Percentiles rank a stretch among this genome's conserved stretches.
phyloP scores from a whole-genome alignment of 2,797 vertebrate species.

The Chiloscyllium punctatum region DNA sequence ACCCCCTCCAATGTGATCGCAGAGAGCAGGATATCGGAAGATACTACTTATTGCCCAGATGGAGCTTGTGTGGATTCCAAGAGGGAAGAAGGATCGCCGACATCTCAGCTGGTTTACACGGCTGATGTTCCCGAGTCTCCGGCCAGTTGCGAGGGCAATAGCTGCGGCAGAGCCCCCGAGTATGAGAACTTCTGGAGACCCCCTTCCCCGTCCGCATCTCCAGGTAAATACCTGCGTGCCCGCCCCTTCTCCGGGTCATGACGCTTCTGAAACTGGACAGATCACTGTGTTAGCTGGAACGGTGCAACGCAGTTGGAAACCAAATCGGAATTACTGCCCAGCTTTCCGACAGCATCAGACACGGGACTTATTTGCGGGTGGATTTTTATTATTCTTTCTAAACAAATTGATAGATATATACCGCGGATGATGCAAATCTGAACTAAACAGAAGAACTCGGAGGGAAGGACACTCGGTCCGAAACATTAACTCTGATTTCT shows the following conservation, averaged over 20 bases:
- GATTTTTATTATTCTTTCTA: not conserved
- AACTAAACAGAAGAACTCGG: too few species aligned
- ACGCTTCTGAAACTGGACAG: not conserved
- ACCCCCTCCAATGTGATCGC: slow-evolving; percentile 41
- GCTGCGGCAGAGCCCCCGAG: slow-evolving; percentile 71
- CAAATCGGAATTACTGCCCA: not conserved
- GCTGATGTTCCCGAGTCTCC: slow-evolving; percentile 69
- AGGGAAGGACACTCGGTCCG: too few species aligned
- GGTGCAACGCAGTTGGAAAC: not conserved
- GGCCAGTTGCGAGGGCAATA: slow-evolving; percentile 71
- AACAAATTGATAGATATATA: not conserved
- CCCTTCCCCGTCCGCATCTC: slow-evolving; percentile 89
- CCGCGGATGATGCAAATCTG: too few species aligned
- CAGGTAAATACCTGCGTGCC: slow-evolving; percentile 55
- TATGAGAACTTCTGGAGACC: slow-evolving; percentile 91
- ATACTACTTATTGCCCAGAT: slow-evolving; percentile 44
- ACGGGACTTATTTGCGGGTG: not conserved
- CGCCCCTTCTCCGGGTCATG: not conserved
- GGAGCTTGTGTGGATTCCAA: slow-evolving; percentile 49
- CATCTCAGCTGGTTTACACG: slow-evolving; percentile 60
- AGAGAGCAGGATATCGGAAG: slow-evolving; percentile 55
- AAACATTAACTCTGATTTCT: too few species aligned
- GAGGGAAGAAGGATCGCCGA: slow-evolving; percentile 64
- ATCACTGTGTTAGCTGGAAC: not conserved
- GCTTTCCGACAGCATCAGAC: not conserved